Percentiles rank a stretch among this genome's conserved stretches.
Conservation (phyloP, 2,113 vertebrate species). For the Hypanus sabinus region DNA sequence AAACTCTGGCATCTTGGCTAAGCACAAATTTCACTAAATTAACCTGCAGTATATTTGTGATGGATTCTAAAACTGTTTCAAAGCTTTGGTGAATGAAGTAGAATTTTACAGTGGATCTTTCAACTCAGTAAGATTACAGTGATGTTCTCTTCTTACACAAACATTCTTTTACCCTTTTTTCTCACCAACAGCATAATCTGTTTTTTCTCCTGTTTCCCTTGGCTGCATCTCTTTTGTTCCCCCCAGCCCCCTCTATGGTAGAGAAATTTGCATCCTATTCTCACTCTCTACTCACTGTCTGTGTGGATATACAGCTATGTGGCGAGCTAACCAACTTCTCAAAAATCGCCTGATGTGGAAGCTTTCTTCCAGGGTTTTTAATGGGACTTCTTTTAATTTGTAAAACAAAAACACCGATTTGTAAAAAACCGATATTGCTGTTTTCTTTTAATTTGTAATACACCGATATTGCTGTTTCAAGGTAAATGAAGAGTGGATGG, state of each 20-base stretch:
- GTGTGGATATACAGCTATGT: no score
- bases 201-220: not conserved
- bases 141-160: not conserved
- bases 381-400: no score
- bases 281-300: no score
- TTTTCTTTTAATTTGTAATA: no score
- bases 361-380: no score
- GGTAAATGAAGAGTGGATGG: no score
- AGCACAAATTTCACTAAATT: not conserved
- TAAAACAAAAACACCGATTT: no score
- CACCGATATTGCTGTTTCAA: no score
- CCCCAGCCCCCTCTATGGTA: not conserved
- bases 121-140: no score
- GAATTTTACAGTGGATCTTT: not conserved
- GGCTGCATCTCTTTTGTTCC: not conserved
- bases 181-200: not conserved
- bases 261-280: not conserved
- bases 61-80: not conserved
- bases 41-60: not conserved
- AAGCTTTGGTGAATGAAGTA: not conserved
- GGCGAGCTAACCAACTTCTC: no score
- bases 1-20: not conserved
- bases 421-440: no score
- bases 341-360: no score
- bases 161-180: not conserved